A percentile compares a stretch with the other conserved stretches of the same genome.
These are phyloP conservation scores for Alloscopus bannaensis DNA, from an alignment of 2,888 invertebrate species.

Conservation along the genomic window DNA sequence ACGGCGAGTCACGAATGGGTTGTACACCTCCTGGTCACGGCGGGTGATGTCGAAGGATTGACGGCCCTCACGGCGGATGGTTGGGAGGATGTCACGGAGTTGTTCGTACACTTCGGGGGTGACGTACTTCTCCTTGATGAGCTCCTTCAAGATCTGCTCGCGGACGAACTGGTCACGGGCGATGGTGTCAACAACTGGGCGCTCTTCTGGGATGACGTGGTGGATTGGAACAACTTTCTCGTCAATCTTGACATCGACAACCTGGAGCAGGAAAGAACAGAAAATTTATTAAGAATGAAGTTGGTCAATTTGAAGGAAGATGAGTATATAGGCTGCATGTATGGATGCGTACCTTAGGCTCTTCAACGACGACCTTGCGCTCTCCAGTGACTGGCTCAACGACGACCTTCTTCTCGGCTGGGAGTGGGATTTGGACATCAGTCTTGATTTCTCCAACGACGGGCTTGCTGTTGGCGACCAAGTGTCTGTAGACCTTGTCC, in stretches of 20 bases:
- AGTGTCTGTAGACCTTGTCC: constrained; percentile 53
- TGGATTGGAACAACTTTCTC: constrained; percentile 16
- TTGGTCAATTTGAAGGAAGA: background rate
- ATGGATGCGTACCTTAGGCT: constrained; percentile 35
- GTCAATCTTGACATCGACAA: constrained; percentile 53
- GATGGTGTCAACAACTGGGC: constrained; percentile 17
- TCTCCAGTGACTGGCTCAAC: constrained; percentile 61
- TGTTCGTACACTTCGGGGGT: constrained; percentile 35
- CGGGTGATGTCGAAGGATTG: constrained; percentile 32
- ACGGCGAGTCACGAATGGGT: constrained; percentile 11
- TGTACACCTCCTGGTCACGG: too few species aligned
- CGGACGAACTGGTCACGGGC: constrained; percentile 7
- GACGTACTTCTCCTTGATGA: constrained; percentile 29
- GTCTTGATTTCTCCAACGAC: constrained; percentile 46
- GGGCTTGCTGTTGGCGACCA: constrained; percentile 39
- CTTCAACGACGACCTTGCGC: constrained; percentile 24
- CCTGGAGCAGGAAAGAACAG: background rate
- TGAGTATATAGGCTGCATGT: background rate
- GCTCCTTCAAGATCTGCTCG: constrained; percentile 26
- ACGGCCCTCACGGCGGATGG: constrained; percentile 27
- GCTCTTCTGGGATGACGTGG: constrained; percentile 8
- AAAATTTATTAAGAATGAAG: background rate
- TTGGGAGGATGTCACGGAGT: constrained; percentile 14
- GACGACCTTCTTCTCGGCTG: constrained; percentile 35
- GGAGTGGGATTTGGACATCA: constrained; percentile 53